These are phyloP conservation scores for Dasypogon diadema DNA, from an alignment of 2,888 invertebrate species.

Conservation along the genomic window DNA sequence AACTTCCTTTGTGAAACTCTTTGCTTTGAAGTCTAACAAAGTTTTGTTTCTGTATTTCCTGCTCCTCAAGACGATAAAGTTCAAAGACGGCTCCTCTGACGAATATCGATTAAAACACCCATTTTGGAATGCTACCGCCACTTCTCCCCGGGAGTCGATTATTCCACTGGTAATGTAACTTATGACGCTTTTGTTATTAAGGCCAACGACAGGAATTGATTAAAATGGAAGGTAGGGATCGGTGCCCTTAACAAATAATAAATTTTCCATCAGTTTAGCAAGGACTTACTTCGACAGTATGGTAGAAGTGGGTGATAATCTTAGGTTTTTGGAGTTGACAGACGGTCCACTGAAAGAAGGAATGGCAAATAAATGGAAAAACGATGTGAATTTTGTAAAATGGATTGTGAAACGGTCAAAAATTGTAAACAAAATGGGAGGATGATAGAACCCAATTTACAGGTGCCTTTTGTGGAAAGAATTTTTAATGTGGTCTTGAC, in stretches of 20 bases:
- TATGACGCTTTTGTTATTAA: conserved; percentile 3
- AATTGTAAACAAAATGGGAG: too few relatives aligned
- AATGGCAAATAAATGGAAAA: neutral
- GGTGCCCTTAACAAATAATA: conserved; percentile 6
- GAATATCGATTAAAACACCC: conserved; percentile 28
- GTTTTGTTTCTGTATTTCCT: neutral
- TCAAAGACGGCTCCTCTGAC: conserved; percentile 7
- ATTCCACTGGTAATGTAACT: conserved; percentile 24
- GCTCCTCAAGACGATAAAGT: neutral
- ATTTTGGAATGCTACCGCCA: neutral
- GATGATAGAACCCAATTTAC: too few relatives aligned
- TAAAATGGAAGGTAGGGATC: conserved; percentile 27
- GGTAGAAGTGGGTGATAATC: neutral
- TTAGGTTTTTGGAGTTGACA: neutral
- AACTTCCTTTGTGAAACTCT: neutral
- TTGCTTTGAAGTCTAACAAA: neutral
- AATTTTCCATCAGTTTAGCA: neutral
- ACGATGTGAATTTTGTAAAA: neutral
- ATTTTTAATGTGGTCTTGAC: too few relatives aligned
- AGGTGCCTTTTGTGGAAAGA: too few relatives aligned
- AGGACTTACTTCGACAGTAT: neutral
- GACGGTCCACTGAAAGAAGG: neutral
- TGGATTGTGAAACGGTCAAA: neutral
- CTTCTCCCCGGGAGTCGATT: conserved; percentile 29
- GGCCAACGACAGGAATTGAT: conserved; percentile 18